These are phyloP conservation scores for Lepidostoma basale DNA, from an alignment of 1,140 invertebrate genomes.

Conservation along the genomic window DNA sequence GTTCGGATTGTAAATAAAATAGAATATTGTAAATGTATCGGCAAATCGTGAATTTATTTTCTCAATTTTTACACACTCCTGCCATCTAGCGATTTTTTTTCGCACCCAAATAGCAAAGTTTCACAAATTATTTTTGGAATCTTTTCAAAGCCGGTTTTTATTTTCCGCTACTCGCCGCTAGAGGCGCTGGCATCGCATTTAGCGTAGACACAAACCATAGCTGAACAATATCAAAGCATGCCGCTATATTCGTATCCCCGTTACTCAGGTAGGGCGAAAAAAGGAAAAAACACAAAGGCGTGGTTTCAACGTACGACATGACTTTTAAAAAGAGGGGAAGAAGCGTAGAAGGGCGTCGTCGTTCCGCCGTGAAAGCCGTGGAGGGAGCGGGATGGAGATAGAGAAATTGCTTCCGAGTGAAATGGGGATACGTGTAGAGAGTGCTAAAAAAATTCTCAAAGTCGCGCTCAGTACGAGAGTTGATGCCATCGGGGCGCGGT, in stretches of 20 bases:
- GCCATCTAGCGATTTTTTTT: no score
- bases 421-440: slow-evolving; percentile 31
- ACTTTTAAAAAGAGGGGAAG: slow-evolving; percentile 43
- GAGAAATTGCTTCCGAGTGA: slow-evolving; percentile 32
- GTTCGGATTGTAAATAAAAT: no score
- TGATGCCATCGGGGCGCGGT: slow-evolving; percentile 37
- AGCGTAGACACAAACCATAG: slow-evolving; percentile 11
- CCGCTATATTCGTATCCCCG: slow-evolving; percentile 31
- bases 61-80: no score
- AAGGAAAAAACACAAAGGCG: slow-evolving; percentile 43
- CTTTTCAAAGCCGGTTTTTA: no score
- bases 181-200: not conserved
- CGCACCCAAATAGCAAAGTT: no score
- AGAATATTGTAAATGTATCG: no score
- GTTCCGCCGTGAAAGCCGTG: slow-evolving; percentile 25
- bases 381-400: slow-evolving; percentile 28
- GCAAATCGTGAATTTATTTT: no score
- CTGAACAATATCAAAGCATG: not conserved
- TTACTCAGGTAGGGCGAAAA: slow-evolving; percentile 15
- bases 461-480: slow-evolving; percentile 35
- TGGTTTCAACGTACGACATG: slow-evolving; percentile 40
- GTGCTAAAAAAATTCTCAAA: slow-evolving; percentile 36
- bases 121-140: no score
- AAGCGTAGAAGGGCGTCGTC: slow-evolving; percentile 44
- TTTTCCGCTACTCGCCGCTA: slow-evolving; percentile 34